Evolutionary conservation across 2,797 vertebrate genomes (phyloP), one percentile per base, ranked within the genome.

Genomic region (Xiphophorus birchmanni): DNA sequence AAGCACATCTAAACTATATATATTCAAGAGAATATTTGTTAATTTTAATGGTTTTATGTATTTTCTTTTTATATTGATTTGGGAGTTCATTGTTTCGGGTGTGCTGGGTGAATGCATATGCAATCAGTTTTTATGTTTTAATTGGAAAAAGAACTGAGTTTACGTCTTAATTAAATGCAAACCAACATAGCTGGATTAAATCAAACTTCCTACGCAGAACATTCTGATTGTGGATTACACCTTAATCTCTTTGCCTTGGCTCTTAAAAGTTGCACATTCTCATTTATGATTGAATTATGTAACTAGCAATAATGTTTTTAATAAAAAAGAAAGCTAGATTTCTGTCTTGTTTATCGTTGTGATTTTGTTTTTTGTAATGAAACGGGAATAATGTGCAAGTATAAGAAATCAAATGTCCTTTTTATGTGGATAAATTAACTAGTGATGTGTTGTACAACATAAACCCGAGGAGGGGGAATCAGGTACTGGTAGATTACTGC

Each of bases 301-400:
- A 96, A 95, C 93, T 95, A 95, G 95, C 95, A 96, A 96, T 96
- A 96, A 94, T 92, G 93, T 96, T 95, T 96, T 95, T 93, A 96
- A 96, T 96, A 96, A 95, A 93, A 93, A 94, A 88, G 88, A 86
- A 94, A 92, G 91, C 90, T 45, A 44, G 82, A 94, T 94, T 94
- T 93, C 84, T 83, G 83, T 10, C 7, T 73, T 47, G 26, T 32
- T 13, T 18, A 18, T 47, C 4, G 42, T 44, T 72, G 69, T 73
- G 69, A 45, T n/a, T 44, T 7, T 29, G 17, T 8, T 71, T 40
- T n/a, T 47, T 73, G 17, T 29, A n/a, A 45, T 45, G 23, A 72
- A 45, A 45, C 12, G 4, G 13, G 4, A 42, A 42, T 69, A 13
- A 42, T 23, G 65, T 37, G 35, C 9, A 40, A 67, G 10, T 65